Percentiles rank a stretch among this genome's conserved stretches.
These are phyloP conservation scores for Sebastes baramenuke DNA, from an alignment of 2,797 vertebrate species.

Conservation along the genomic window DNA sequence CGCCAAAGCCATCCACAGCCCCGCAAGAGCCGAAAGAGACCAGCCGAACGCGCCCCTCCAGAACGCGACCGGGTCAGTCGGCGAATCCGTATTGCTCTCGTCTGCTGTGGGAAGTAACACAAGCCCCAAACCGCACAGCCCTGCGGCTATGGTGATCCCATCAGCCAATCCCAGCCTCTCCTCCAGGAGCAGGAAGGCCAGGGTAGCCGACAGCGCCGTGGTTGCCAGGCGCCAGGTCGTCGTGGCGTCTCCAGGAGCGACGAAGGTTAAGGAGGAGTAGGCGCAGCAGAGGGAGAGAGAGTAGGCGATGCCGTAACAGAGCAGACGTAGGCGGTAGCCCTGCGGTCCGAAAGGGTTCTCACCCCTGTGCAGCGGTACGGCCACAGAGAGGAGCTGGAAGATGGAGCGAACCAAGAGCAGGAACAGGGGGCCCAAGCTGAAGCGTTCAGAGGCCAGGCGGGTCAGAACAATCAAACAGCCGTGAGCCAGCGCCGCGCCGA, in stretches of 20 bases:
- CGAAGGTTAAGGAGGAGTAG: slow-evolving; percentile 92
- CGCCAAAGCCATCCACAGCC: slow-evolving; percentile 94
- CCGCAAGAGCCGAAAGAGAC: slow-evolving; percentile 92
- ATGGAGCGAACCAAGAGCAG: slow-evolving; percentile 93
- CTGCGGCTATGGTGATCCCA: slow-evolving; percentile 85
- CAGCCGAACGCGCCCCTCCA: slow-evolving; percentile 97
- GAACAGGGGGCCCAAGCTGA: slow-evolving; percentile 92
- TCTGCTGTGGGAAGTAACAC: slow-evolving; percentile 87
- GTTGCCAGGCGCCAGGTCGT: slow-evolving; percentile 95
- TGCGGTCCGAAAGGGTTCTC: slow-evolving; percentile 93
- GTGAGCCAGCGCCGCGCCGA: slow-evolving; percentile 91
- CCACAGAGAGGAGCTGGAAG: slow-evolving; percentile 89
- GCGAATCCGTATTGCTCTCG: slow-evolving; percentile 74
- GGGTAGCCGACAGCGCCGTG: slow-evolving; percentile 90
- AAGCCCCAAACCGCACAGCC: slow-evolving; percentile 91
- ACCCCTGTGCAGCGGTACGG: slow-evolving; percentile 88
- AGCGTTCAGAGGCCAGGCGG: slow-evolving; percentile 89
- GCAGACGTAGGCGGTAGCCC: slow-evolving; percentile 90
- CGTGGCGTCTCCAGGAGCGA: slow-evolving; percentile 90
- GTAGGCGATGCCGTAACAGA: slow-evolving; percentile 93
- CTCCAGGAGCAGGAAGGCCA: slow-evolving; percentile 94
- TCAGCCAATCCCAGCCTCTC: slow-evolving; percentile 91
- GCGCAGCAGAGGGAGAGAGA: slow-evolving; percentile 96
- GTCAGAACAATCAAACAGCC: slow-evolving; percentile 93
- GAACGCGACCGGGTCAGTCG: slow-evolving; percentile 83